Percentiles rank a stretch among this genome's conserved stretches.
Conservation (phyloP, 2,113 vertebrate genomes). For the Sphyrna mokarran region DNA sequence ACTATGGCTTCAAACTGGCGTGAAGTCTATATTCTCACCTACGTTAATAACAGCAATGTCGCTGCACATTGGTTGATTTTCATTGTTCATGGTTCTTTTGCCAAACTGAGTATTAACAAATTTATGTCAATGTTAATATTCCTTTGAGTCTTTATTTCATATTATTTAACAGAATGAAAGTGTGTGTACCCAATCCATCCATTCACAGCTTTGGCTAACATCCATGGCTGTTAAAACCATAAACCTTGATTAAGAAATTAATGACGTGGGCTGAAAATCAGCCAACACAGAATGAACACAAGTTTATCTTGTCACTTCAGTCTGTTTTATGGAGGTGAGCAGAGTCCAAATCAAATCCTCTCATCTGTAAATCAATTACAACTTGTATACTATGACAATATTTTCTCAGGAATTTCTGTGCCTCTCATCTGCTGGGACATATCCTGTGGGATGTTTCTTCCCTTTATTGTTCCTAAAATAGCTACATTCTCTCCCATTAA, state of each 20-base stretch:
- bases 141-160: background rate
- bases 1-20: too few species aligned
- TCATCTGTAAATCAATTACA: constrained; percentile 29
- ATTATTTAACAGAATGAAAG: background rate
- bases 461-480: background rate
- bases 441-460: background rate
- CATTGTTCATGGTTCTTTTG: background rate
- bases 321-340: background rate
- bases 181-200: background rate
- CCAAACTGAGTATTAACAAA: background rate
- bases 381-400: background rate
- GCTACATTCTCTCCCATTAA: background rate
- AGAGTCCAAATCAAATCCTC: background rate
- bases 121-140: background rate
- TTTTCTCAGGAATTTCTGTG: background rate
- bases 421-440: background rate
- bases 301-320: constrained; percentile 28
- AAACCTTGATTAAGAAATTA: constrained; percentile 25
- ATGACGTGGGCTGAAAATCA: constrained; percentile 21
- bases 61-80: background rate
- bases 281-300: background rate
- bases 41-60: background rate
- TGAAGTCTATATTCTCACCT: background rate
- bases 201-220: background rate
- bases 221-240: background rate